These are phyloP conservation scores for Athripsodes cinereus DNA, from an alignment of 2,888 invertebrate genomes.

Conservation along the genomic window DNA sequence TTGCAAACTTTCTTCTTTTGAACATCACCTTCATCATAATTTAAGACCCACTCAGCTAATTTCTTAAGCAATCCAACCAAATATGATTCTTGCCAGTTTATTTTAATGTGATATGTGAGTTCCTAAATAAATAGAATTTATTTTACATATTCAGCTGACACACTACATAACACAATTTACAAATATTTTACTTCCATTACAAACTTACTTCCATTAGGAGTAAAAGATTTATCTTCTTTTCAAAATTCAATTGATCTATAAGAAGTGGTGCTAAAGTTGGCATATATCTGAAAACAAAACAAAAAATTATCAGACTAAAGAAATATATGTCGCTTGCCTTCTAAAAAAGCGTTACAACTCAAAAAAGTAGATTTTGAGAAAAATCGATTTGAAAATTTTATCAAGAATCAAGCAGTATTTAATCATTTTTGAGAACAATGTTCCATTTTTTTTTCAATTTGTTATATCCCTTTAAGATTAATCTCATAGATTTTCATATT, in stretches of 20 bases:
- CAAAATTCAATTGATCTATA: constrained; percentile 53
- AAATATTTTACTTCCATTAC: no score
- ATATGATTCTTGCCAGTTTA: constrained; percentile 76
- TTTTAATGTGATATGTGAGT: constrained; percentile 71
- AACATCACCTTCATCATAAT: constrained; percentile 43
- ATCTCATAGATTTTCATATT: no score
- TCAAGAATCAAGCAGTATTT: no score
- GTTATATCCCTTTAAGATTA: no score
- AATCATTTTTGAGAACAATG: no score
- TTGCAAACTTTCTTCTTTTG: constrained; percentile 35
- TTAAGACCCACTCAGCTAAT: constrained; percentile 58
- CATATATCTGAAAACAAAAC: constrained; percentile 56
- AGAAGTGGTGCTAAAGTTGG: constrained; percentile 58
- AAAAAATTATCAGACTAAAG: not conserved
- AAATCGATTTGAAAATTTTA: no score
- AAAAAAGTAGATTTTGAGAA: no score
- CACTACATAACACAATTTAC: no score
- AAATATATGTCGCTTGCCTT: no score
- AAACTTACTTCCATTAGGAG: constrained; percentile 55
- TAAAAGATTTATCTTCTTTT: constrained; percentile 58
- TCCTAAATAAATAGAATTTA: constrained; percentile 46
- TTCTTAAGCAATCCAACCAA: constrained; percentile 60
- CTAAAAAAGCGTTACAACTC: no score
- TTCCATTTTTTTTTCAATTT: no score
- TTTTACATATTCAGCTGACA: not conserved